A percentile compares a stretch with the other conserved stretches of the same genome.
Evolutionary conservation across 1,140 invertebrate species (phyloP).

Genomic region (Zaprionus tsacasi): DNA sequence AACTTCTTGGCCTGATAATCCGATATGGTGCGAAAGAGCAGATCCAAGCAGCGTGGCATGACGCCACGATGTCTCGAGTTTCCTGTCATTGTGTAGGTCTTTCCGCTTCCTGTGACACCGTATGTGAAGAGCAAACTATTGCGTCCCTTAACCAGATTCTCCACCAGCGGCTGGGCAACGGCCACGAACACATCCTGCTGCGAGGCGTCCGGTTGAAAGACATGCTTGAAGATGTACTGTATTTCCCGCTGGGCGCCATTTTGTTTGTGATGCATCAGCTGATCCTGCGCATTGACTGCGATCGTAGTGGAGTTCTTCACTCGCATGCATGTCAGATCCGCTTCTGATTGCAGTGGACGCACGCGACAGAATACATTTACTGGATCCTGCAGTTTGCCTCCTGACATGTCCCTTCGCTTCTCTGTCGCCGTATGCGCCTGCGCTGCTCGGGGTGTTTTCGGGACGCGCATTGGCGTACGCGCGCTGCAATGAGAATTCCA

Average conservation of each 20-base stretch:
- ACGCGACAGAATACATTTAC: constrained; percentile 95
- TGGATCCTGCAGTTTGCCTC: constrained; percentile 84
- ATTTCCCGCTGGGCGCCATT: constrained; percentile 87
- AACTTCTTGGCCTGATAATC: constrained; percentile 92
- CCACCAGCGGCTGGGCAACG: constrained; percentile 94
- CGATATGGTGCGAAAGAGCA: constrained; percentile 95
- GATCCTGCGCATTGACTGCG: constrained; percentile 87
- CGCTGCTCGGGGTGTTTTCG: constrained; percentile 53
- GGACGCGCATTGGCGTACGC: constrained; percentile 74
- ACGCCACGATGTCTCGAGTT: constrained; percentile 92
- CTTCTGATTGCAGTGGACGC: constrained; percentile 89
- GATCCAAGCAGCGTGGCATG: constrained; percentile 94
- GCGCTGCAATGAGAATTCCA: constrained; percentile 53
- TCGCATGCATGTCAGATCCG: constrained; percentile 89
- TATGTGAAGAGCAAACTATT: constrained; percentile 98
- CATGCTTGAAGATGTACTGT: constrained; percentile 91
- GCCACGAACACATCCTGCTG: constrained; percentile 93
- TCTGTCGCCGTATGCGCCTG: constrained; percentile 37
- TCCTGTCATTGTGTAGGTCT: constrained; percentile 97
- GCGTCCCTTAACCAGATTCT: constrained; percentile 91
- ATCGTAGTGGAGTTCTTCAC: constrained; percentile 88
- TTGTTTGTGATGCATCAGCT: constrained; percentile 86
- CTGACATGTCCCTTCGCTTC: constrained; percentile 45
- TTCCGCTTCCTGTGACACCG: constrained; percentile 98
- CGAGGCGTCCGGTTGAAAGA: constrained; percentile 91